Evolutionary conservation across 2,113 vertebrate species (phyloP), one percentile per base, ranked within the genome.

Genomic region (Rousettus leschenaultii): DNA sequence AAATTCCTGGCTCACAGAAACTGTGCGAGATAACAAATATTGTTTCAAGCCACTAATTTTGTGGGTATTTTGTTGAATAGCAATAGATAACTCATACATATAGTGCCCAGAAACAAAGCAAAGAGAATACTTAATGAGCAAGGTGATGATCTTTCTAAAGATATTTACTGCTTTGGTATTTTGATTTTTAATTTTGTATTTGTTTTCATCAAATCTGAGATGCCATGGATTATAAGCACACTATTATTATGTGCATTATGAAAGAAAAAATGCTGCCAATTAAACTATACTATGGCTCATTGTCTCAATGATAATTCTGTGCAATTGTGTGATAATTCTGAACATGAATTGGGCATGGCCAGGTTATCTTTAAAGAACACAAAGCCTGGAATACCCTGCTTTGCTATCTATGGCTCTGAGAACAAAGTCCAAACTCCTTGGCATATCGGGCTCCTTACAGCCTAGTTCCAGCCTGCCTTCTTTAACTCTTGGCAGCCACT

Each of bases 281-380:
- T 74, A 63, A 71, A 82, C 28, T 73, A 53, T 91, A 78, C 5
- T 57, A 71, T 40, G 40, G 45, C 14, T 89, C 11, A 48, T 59
- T 89, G 21, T 5, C 38, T 91, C 82, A 86, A 96, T 66, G 71
- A 53, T 74, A 84, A 95, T 93, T 66, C 86, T 63, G 35, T 51
- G 59, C 48, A 74, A 48, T 16, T 89, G 45, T 48, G 75, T 65
- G 68, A 74, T 80, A 66, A 71, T 92, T 86, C 18, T 55, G 70
- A 87, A 75, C 0, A 28, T 45, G 71, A 78, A 59, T 24, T 75
- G 43, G 53, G 70, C 71, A 88, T 2, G 6, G 63, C 35, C 28
- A 4, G 40, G 66, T 77, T 71, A 30, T 11, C 18, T 12, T 73
- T 82, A 74, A 66, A 91, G 71, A 88, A 57, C 6, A 6, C 63